Base-by-base conservation (phyloP, 2,113 vertebrate genomes). In the Xyliphius kryptos region DNA sequence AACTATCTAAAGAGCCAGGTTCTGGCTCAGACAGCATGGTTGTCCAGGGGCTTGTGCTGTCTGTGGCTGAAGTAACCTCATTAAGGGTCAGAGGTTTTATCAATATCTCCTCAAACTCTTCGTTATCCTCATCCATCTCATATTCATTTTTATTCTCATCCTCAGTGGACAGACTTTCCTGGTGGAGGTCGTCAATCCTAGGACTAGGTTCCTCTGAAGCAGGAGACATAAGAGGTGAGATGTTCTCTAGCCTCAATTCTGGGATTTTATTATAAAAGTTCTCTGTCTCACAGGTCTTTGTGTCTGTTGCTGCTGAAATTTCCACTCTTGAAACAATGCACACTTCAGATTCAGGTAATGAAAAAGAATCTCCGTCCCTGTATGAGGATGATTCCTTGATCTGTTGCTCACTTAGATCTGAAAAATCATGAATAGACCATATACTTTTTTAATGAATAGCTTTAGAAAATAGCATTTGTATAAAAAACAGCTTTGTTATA, bases 1-100 rank as follows among this genome's bases (percentile, higher is more conserved):
- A 21, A 61, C 66, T 62, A 63, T 80, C 82, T 26, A 77, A 76
- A 50, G 81, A 77, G 41, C 63, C 73, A 10, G 83, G 56, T 66
- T 81, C 90, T 2, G 36, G 71, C 41, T 94, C 92, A 2, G 94
- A 96, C 10, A 89, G 0, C 19, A 92, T 54, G 61, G 94, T 97
- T 73, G 93, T 95, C 96, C 93, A 96, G 12, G 94, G 92, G 47
- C 92, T 97, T 12, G 90, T 98, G 82, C 73, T 89, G 67, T 95
- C 94, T 0, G 91, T 97, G 44, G 88, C 0, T 0, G 87, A 87
- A 0, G 89, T 95, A 21, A 97, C 69, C 61, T 99, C 95, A 9
- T 98, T 99, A 1, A 99, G 89, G 50, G 85, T 63, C 48, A 79
- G 84, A 5, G 89, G 93, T 15, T 94, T 87, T 63, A 97, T 74